These are phyloP conservation scores for Smithornis capensis DNA, from an alignment of 2,113 vertebrate genomes.

Conservation along the genomic window DNA sequence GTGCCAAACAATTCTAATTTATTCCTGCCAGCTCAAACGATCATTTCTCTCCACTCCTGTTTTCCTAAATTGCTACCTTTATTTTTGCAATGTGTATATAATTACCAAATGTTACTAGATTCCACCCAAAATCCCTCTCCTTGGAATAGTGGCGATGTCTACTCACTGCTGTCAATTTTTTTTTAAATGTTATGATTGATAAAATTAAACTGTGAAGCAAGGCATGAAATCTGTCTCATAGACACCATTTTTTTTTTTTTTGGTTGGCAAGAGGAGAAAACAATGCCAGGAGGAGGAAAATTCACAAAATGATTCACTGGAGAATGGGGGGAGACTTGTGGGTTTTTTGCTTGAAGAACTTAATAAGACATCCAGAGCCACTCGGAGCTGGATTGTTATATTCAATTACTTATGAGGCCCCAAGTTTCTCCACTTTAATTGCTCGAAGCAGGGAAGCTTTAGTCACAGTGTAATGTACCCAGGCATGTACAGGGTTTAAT, in stretches of 20 bases:
- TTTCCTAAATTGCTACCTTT: conserved; percentile 71
- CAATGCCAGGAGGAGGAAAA: background rate
- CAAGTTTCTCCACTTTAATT: conserved; percentile 74
- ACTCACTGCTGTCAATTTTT: conserved; percentile 52
- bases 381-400: conserved; percentile 68
- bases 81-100: conserved; percentile 73
- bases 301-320: background rate
- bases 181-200: conserved; percentile 65
- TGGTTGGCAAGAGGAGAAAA: background rate
- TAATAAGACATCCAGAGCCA: conserved; percentile 64
- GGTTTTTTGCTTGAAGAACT: conserved; percentile 49
- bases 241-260: background rate
- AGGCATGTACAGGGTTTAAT: conserved; percentile 79
- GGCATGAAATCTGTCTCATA: conserved; percentile 44
- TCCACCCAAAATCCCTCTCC: conserved; percentile 64
- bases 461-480: conserved; percentile 76
- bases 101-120: conserved; percentile 65
- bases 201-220: conserved; percentile 66
- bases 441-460: conserved; percentile 74
- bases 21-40: conserved; percentile 53
- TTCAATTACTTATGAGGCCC: conserved; percentile 63
- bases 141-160: conserved; percentile 51
- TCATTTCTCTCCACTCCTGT: conserved; percentile 32
- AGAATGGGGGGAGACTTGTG: background rate
- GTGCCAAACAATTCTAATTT: conserved; percentile 53